Evolutionary conservation across 23 tunicate genomes (phyloP), one percentile per base, ranked within the genome.

Genomic region (Clavelina lepadiformis): DNA sequence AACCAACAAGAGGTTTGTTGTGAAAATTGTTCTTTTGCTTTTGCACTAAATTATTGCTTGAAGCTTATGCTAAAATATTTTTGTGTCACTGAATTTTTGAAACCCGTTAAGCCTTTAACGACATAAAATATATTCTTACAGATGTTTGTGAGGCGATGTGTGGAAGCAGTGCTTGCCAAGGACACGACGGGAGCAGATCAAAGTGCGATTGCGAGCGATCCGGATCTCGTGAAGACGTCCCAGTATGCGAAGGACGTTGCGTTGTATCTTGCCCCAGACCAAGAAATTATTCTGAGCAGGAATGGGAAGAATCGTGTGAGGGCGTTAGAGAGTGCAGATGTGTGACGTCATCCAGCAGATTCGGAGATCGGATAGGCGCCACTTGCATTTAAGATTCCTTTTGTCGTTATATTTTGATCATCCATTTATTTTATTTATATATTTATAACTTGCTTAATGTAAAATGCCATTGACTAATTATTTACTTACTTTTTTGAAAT

Each of bases 1-100:
- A 63, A 21, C 68, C 68, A 6, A 63, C 38, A n/a, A 8, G 37
- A 11, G 68, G 68, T 63, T n/a, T 36, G 68, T 36, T 6, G 49
- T 11, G 15, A 15, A 13, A n/a, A n/a, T n/a, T n/a, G n/a, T n/a
- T n/a, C n/a, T n/a, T n/a, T n/a, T n/a, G n/a, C n/a, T n/a, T n/a
- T n/a, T n/a, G n/a, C n/a, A n/a, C n/a, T n/a, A n/a, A n/a, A n/a
- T n/a, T n/a, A n/a, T n/a, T n/a, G n/a, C n/a, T n/a, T n/a, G n/a
- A n/a, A n/a, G n/a, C n/a, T n/a, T n/a, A n/a, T n/a, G n/a, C n/a
- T n/a, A n/a, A n/a, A n/a, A n/a, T n/a, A n/a, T 15, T 44, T 44
- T 44, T 44, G 15, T 44, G 11, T 44, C 49, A 44, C 49, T 44
- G 49, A 11, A 44, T 11, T 44, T 44, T 44, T 44, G 11, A 44